Percentiles rank a stretch among this genome's conserved stretches.
phyloP scores from a whole-genome alignment of 2,888 invertebrate species.

The Drosophila koepferae region DNA sequence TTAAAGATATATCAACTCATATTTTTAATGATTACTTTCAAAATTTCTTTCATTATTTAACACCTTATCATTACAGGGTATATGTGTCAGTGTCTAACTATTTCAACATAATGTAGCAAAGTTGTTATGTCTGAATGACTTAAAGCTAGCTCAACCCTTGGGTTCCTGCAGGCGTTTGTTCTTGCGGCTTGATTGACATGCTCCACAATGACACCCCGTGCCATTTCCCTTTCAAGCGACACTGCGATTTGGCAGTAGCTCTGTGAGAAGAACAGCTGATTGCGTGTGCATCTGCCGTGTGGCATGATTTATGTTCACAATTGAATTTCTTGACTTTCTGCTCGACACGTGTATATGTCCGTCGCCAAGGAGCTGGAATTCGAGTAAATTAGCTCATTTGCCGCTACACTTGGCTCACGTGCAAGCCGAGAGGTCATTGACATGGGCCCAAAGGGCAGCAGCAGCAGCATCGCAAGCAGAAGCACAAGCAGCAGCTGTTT shows the following conservation, averaged over 20 bases:
- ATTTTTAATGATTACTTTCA: not conserved
- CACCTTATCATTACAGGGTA: constrained; percentile 2
- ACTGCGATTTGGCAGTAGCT: constrained; percentile 21
- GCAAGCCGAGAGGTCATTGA: constrained; percentile 50
- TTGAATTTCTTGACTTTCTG: constrained; percentile 76
- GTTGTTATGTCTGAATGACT: constrained; percentile 18
- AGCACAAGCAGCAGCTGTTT: constrained; percentile 68
- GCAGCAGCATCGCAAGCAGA: constrained; percentile 45
- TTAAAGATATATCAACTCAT: too few relatives aligned
- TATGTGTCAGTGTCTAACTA: not conserved
- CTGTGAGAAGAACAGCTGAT: constrained; percentile 74
- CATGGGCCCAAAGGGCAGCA: constrained; percentile 33
- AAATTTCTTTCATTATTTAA: not conserved
- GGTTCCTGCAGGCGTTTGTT: constrained; percentile 28
- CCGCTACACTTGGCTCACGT: constrained; percentile 81
- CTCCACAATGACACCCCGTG: constrained; percentile 35
- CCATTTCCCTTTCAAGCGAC: constrained; percentile 9
- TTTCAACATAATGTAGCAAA: not conserved
- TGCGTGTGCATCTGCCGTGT: constrained; percentile 62
- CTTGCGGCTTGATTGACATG: constrained; percentile 74
- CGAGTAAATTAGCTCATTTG: constrained; percentile 82
- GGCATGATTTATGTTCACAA: constrained; percentile 74
- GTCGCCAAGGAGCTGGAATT: constrained; percentile 43
- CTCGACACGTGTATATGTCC: constrained; percentile 51
- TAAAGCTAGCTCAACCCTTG: constrained; percentile 28